A percentile compares a stretch with the other conserved stretches of the same genome.
These are phyloP conservation scores for Setophaga coronata DNA, from an alignment of 2,113 vertebrate species.

Conservation along the genomic window DNA sequence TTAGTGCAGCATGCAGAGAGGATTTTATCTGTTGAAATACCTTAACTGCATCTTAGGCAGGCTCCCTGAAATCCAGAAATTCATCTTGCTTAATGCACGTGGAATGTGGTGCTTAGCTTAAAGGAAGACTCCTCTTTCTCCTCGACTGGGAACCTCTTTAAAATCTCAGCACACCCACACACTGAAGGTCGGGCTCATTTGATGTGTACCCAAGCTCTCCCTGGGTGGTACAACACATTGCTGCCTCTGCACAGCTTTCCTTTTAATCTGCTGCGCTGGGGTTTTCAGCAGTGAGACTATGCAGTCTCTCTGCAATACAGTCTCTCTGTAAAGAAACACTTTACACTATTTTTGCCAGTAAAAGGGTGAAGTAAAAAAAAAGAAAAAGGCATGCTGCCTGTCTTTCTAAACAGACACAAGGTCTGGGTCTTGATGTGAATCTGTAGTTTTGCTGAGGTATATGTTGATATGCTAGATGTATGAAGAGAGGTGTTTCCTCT, in stretches of 20 bases:
- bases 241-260: background rate
- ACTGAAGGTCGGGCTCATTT: background rate
- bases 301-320: background rate
- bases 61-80: background rate
- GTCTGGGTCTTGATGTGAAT: background rate
- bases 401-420: background rate
- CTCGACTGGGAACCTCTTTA: background rate
- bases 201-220: slow-evolving; percentile 1
- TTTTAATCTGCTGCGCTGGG: background rate
- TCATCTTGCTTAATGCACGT: background rate
- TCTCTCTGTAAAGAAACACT: background rate
- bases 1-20: background rate
- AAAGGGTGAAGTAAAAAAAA: background rate
- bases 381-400: background rate
- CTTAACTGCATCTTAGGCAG: background rate
- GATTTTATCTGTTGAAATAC: background rate
- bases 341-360: background rate
- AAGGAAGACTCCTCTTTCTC: background rate
- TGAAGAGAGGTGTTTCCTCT: background rate
- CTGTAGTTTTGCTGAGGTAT: background rate
- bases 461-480: background rate
- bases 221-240: background rate
- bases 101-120: background rate
- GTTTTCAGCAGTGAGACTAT: background rate
- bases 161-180: background rate